phyloP scores from a whole-genome alignment of 2,888 invertebrate genomes.

The Mesopsocus fuscifrons region DNA sequence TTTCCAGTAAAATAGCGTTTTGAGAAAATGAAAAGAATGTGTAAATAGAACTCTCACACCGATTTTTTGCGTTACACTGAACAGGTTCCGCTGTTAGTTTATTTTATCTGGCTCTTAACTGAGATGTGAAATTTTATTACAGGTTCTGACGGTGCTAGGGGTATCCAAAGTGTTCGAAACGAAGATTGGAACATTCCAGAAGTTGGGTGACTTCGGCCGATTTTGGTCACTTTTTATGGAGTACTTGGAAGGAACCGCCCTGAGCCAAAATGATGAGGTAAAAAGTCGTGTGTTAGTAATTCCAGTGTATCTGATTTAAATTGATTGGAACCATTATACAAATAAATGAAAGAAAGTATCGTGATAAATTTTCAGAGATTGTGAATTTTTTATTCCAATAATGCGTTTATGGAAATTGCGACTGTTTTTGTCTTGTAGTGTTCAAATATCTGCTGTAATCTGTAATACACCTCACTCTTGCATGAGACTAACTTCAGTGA shows the following conservation, averaged over 20 bases:
- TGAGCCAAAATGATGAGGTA: slow-evolving; percentile 84
- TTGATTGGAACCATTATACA: slow-evolving; percentile 7
- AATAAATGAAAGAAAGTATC: background rate
- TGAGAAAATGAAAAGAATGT: too few species aligned
- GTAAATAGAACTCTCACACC: too few species aligned
- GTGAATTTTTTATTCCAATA: slow-evolving; percentile 4
- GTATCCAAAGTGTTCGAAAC: slow-evolving; percentile 89
- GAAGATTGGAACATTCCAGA: slow-evolving; percentile 63
- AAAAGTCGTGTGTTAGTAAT: slow-evolving; percentile 7
- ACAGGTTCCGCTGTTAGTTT: too few species aligned
- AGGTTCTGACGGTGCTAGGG: slow-evolving; percentile 73
- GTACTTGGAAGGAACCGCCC: slow-evolving; percentile 82
- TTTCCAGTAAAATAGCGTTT: too few species aligned
- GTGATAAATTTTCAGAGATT: slow-evolving; percentile 5
- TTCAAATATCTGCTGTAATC: too few species aligned
- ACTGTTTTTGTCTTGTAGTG: too few species aligned
- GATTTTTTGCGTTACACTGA: too few species aligned
- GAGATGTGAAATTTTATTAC: slow-evolving; percentile 14
- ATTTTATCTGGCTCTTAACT: too few species aligned
- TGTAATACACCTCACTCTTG: too few species aligned
- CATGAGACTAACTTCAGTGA: too few species aligned
- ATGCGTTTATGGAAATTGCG: too few species aligned
- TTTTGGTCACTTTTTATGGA: slow-evolving; percentile 88
- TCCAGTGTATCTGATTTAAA: background rate
- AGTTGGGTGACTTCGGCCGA: slow-evolving; percentile 75